A percentile compares a stretch with the other conserved stretches of the same genome.
Conservation (phyloP, 2,797 vertebrate genomes). For the Amblyraja radiata region DNA sequence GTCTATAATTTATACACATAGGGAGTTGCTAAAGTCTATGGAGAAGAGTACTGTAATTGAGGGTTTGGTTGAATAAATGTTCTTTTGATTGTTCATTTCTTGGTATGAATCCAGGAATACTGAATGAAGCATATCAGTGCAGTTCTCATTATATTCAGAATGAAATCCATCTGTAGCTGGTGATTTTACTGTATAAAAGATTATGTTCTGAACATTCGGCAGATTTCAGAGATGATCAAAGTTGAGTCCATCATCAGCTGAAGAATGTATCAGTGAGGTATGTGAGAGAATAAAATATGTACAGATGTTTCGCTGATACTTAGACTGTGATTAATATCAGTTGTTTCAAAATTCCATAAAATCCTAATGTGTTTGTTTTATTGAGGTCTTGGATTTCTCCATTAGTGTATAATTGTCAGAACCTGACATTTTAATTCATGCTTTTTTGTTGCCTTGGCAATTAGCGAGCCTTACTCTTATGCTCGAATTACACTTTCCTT, state of each 20-base stretch:
- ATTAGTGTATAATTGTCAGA: slow-evolving; percentile 10
- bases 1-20: not conserved
- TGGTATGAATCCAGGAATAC: not conserved
- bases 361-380: slow-evolving; percentile 16
- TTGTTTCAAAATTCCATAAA: slow-evolving; percentile 1
- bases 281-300: no score
- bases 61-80: not conserved
- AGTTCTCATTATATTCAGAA: not conserved
- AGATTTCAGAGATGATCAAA: not conserved
- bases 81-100: not conserved
- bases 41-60: not conserved
- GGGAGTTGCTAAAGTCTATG: not conserved
- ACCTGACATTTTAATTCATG: slow-evolving; percentile 29
- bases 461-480: not conserved
- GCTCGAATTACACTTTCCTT: not conserved
- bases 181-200: not conserved
- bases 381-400: slow-evolving; percentile 23
- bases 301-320: not conserved
- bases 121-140: not conserved
- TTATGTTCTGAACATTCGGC: not conserved
- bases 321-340: not conserved
- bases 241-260: not conserved
- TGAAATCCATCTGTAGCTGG: not conserved
- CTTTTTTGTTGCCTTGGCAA: not conserved
- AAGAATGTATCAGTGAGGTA: not conserved